Base-by-base conservation (phyloP, 2,797 vertebrate species). In the Dendrocincla tyrannina region DNA sequence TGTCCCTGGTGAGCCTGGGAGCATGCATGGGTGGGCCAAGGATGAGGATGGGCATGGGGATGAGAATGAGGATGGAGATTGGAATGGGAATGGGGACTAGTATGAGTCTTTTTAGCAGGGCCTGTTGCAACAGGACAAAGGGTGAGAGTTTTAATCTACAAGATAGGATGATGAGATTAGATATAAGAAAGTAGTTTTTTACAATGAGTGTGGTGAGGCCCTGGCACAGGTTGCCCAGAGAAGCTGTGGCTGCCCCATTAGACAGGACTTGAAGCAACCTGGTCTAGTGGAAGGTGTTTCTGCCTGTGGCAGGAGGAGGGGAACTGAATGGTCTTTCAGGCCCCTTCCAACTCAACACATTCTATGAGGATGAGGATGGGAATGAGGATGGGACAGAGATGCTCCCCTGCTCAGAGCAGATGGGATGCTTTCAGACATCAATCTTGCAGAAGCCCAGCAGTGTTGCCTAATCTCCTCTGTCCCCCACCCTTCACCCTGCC, bases 1-100 rank as follows among this genome's bases (percentile, higher is more conserved):
- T 52, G 50, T 13, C 47, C 63, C 72, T 35, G 25, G 52, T 22
- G 86, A 62, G 44, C 53, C 69, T 35, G 23, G 35, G 63, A 79
- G 17, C 1, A 0, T 16, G 27, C 17, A 37, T 0, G 72, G 13
- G 62, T 28, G 63, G 24, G 44, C 18, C 11, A 10, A 17, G 49
- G 23, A 16, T 32, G 28, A 17, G 39, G 17, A 60, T 25, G 55
- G 2, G 19, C 15, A 28, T 56, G 32, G 5, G 16, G n/a, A 44
- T 15, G 13, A 13, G 32, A n/a, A 25, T 19, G 41, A 59, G 77
- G 10, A 35, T 62, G 35, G 35, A 35, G 53, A 56, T 12, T 89
- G 27, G 63, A 75, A 63, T 28, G 49, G 56, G 47, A 75, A 49
- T 12, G 18, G 16, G 55, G 35, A 49, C 19, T 49, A 69, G 78